These are phyloP conservation scores for Stichopus horrens DNA, from an alignment of 53 echinoderm and acorn worm species.

Conservation along the genomic window DNA sequence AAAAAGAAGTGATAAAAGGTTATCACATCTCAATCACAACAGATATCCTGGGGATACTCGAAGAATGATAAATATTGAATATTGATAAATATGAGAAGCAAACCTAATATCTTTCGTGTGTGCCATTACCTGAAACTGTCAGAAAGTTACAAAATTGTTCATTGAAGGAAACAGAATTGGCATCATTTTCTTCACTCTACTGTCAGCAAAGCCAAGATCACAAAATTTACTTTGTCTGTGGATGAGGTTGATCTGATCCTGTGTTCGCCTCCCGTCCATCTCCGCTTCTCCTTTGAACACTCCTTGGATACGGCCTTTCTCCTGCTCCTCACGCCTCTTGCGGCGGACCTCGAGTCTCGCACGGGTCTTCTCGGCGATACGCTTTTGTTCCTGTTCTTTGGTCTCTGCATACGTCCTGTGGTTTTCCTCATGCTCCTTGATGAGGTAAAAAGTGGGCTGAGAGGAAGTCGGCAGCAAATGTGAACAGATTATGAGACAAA, in stretches of 20 bases:
- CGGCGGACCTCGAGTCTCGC: slow-evolving; percentile 80
- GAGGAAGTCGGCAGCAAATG: no score
- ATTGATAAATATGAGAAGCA: no score
- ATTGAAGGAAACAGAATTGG: no score
- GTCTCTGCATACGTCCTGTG: slow-evolving; percentile 70
- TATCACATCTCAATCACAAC: no score
- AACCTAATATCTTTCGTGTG: no score
- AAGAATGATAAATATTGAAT: no score
- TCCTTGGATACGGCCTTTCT: slow-evolving; percentile 63
- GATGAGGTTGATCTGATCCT: slow-evolving; percentile 84
- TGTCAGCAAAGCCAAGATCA: not conserved
- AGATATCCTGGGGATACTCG: no score
- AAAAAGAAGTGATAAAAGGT: no score
- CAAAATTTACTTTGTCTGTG: slow-evolving; percentile 70
- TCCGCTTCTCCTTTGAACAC: slow-evolving; percentile 66
- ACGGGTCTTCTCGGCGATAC: slow-evolving; percentile 63
- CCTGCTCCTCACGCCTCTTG: slow-evolving; percentile 71
- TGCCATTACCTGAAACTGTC: no score
- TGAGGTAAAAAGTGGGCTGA: not conserved
- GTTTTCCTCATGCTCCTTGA: slow-evolving; percentile 80
- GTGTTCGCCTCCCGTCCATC: slow-evolving; percentile 76
- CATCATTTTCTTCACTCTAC: no score
- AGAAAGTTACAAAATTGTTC: no score
- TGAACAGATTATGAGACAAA: no score
- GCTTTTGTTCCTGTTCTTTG: slow-evolving; percentile 69